Base-by-base conservation (phyloP, 2,797 vertebrate genomes). In the Sebastes steindachneri region DNA sequence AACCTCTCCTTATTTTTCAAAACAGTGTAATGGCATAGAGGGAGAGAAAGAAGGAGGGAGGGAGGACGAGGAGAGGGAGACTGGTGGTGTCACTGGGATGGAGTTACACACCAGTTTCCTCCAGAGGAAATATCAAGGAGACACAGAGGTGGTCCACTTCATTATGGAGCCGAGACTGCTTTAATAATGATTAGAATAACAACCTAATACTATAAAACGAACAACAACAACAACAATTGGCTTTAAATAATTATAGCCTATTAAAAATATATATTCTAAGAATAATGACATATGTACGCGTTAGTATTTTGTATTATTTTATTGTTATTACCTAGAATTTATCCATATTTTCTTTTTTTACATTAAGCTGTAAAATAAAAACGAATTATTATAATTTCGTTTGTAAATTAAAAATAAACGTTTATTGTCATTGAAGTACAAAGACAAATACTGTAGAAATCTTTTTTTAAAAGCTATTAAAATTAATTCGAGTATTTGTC, bases 1-100 rank as follows among this genome's bases (percentile, higher is more conserved):
- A 95, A 94, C 89, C 93, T 90, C 91, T 86, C 80, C 94, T 96
- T 96, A 95, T 95, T 96, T 96, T 95, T 94, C 93, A 93, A 93
- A 94, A 97, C 93, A 94, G 91, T 93, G 91, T 88, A 88, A 92
- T 75, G 82, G 86, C 86, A 77, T 6, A 59, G 54, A 83, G 37
- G 41, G 60, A 29, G 12, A 33, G 35, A 19, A n/a, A 53, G 53
- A 23, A 53, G 17, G 9, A 57, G 11, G 2, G 35, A 19, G 19
- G 45, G 58, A 33, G 21, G 54, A 21, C 2, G 33, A 54, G 66
- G 63, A 33, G 55, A 48, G 71, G 55, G 51, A 66, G 78, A 60
- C 66, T 66, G 87, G 75, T 66, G 87, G 75, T 88, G 86, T 84
- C 83, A 77, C 75, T 74, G 71, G 77, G 84, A 89, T 77, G 87